Base-by-base conservation (phyloP, 2,797 vertebrate species). In the Emydoidea blandingii region DNA sequence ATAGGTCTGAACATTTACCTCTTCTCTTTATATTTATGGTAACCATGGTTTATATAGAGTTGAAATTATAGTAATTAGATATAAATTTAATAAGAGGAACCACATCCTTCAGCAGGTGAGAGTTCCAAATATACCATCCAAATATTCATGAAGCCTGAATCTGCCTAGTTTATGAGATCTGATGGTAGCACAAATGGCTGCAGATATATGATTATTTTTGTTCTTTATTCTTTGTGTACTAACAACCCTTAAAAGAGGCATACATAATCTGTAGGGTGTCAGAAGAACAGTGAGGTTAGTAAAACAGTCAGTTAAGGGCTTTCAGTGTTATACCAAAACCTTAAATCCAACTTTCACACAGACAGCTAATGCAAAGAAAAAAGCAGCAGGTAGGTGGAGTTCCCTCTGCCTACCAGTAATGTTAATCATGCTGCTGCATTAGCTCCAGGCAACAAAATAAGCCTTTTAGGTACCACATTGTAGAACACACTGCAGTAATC, bases 281-380 rank as follows among this genome's bases (percentile, higher is more conserved):
- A 85, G 83, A 90, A 90, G 27, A 79, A 83, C 57, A 91, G 41
- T 76, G 50, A 87, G 85, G 90, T 86, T 91, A 87, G 49, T 78
- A 82, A 83, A 27, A 81, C 21, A 92, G 49, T 65, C 31, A 92
- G 25, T 93, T 57, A 92, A 3, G 21, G 90, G 83, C 72, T 96
- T 80, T 85, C 90, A 92, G 31, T 82, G 34, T 34, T 87, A 81
- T 12, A 79, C 18, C 87, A 87, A 54, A 57, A 79, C 1, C 86
- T 89, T 56, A 74, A 81, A 74, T 34, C 65, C 8, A 81, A 87
- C 34, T 29, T 85, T 81, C 56, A 78, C 34, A 15, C n/a, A 85
- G 76, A 19, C 41, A 95, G 83, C n/a, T 23, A 68, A n/a, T 0
- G 0, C 74, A 81, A 79, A 80, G 79, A 85, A 65, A 78, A 91